Conservation (phyloP, 2,113 vertebrate species). For the Calyptommatus sinebrachiatus region DNA sequence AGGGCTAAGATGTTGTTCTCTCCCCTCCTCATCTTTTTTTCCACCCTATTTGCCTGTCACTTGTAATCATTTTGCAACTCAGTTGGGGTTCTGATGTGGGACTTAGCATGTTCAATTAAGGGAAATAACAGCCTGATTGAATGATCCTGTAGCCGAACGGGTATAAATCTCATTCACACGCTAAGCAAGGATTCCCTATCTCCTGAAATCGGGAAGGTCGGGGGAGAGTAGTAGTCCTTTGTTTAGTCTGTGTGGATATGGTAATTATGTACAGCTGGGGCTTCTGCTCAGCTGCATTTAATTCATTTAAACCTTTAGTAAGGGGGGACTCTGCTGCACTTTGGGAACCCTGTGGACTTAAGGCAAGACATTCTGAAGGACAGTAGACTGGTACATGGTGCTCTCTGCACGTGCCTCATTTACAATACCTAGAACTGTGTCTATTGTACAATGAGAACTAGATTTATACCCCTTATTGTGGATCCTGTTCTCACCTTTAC, state of each 20-base stretch:
- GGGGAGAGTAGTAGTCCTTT: slow-evolving; percentile 22
- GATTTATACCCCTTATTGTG: no score
- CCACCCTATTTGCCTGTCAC: slow-evolving; percentile 29
- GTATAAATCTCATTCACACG: slow-evolving; percentile 15
- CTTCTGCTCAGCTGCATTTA: background rate
- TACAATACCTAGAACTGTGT: background rate
- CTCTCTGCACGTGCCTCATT: no score
- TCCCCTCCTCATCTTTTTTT: slow-evolving; percentile 29
- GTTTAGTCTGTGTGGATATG: slow-evolving; percentile 60
- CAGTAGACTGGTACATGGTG: no score
- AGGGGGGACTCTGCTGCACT: accelerated
- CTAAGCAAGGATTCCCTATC: slow-evolving; percentile 23
- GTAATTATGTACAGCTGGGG: slow-evolving; percentile 58
- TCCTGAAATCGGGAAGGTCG: slow-evolving; percentile 29
- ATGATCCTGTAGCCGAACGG: background rate
- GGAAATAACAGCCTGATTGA: background rate
- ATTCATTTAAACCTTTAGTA: accelerated
- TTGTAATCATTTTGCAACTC: slow-evolving; percentile 39
- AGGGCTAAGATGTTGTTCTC: slow-evolving; percentile 29
- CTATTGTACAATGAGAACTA: no score
- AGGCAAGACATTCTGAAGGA: background rate
- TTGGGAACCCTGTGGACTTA: background rate
- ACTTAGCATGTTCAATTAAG: accelerated
- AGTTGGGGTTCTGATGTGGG: background rate
- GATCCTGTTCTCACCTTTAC: no score